Evolutionary conservation across 2,888 invertebrate genomes (phyloP).

Genomic region (Sphinx pinastri): DNA sequence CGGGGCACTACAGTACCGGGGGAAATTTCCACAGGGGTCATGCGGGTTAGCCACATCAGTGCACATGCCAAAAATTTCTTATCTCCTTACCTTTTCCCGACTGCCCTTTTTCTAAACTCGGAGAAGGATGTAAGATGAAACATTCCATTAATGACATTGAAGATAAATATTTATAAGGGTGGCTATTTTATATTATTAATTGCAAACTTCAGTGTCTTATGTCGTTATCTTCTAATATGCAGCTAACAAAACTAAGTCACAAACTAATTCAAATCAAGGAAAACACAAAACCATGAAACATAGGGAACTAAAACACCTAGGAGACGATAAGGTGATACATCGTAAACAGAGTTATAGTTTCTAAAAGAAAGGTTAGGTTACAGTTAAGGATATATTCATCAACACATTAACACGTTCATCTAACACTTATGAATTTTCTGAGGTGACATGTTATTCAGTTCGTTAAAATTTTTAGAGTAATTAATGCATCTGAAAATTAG

Average conservation of each 20-base stretch:
- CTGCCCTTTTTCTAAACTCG: slow-evolving; percentile 92
- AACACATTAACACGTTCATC: background rate
- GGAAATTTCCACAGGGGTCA: slow-evolving; percentile 67
- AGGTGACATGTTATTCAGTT: background rate
- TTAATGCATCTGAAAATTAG: background rate
- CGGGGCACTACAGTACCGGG: slow-evolving; percentile 43
- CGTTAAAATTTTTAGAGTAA: background rate
- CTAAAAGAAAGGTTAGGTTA: slow-evolving; percentile 11
- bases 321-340: background rate
- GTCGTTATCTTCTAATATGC: background rate
- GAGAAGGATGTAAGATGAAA: slow-evolving; percentile 82
- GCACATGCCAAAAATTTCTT: slow-evolving; percentile 74
- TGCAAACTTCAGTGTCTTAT: background rate
- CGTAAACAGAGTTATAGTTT: background rate
- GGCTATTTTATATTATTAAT: slow-evolving; percentile 26
- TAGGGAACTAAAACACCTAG: slow-evolving; percentile 31
- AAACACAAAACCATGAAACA: slow-evolving; percentile 26
- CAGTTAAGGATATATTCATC: background rate
- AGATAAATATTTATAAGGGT: slow-evolving; percentile 61
- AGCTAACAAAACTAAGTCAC: background rate
- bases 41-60: slow-evolving; percentile 76
- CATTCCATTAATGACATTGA: slow-evolving; percentile 80
- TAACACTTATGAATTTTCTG: background rate
- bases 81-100: slow-evolving; percentile 91
- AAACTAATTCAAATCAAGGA: slow-evolving; percentile 1